Evolutionary conservation across 2,113 vertebrate species (phyloP).

Genomic region (Coracopsis vasa): DNA sequence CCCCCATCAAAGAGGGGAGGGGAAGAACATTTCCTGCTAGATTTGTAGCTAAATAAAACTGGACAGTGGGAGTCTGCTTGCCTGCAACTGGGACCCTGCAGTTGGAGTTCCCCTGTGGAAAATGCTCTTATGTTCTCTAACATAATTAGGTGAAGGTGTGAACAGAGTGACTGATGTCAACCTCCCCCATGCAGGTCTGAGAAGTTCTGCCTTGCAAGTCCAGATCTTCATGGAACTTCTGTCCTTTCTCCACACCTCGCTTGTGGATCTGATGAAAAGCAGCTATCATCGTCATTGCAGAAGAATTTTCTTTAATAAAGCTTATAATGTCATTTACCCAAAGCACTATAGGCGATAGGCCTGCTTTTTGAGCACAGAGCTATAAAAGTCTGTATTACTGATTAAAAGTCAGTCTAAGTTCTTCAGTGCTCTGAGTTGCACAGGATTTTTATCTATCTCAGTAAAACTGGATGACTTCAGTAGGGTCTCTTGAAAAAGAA

Average conservation of each 20-base stretch:
- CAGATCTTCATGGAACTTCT: not conserved
- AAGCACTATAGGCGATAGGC: accelerated
- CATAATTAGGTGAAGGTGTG: not conserved
- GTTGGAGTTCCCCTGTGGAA: not conserved
- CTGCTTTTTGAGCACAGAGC: accelerated
- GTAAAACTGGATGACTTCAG: not conserved
- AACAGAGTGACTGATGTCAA: not conserved
- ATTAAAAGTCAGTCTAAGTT: not conserved
- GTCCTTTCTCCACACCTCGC: not conserved
- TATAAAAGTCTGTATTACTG: not conserved
- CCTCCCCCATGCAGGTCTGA: not conserved
- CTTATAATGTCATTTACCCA: accelerated
- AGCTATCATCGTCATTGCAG: not conserved
- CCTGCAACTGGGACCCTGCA: not conserved
- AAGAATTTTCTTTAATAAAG: not conserved
- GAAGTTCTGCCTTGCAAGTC: not conserved
- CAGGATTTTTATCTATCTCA: not conserved
- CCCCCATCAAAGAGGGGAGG: not conserved
- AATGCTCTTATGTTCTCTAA: not conserved
- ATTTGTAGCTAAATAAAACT: not conserved
- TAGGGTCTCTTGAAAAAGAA: not conserved
- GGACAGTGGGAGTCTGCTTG: not conserved
- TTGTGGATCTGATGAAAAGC: not conserved
- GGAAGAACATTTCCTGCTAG: not conserved
- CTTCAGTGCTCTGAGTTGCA: not conserved